Base-by-base conservation (phyloP, 2,888 invertebrate species). In the Pomacea canaliculata region DNA sequence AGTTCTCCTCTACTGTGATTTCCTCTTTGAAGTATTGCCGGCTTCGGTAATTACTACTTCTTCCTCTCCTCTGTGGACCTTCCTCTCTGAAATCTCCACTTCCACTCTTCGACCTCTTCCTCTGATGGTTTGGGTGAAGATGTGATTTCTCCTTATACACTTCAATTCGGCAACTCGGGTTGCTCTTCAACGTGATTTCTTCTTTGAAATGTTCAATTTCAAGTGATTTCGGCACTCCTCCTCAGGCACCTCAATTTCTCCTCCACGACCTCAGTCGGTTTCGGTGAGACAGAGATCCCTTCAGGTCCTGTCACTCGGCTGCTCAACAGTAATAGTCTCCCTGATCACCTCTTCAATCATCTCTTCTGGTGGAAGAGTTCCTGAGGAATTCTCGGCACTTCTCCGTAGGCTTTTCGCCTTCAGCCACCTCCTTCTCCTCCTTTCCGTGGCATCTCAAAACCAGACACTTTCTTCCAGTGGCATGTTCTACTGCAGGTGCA, bases 221-320 rank as follows among this genome's bases (percentile, higher is more conserved):
- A n/a, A 18, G 73, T 60, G 49, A 78, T 76, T 73, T 79, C 79
- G 78, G 60, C 49, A 73, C 46, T 76, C 72, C 18, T 76, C 75
- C 62, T 71, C 70, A 37, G 46, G 49, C 16, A 67, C 72, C 19
- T 70, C 76, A 18, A 70, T 27, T 23, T 37, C 70, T n/a, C 71
- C 67, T 67, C 59, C 56, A 59, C 68, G 18, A 69, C 46, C 69
- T 76, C 73, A 51, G n/a, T 66, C 68, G 49, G 37, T 77, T 77
- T 18, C 23, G 66, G 23, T 59, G 18, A n/a, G 27, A n/a, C n/a
- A 70, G 48, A n/a, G 59, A 62, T 71, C 72, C 71, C 60, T 51
- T 70, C 70, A 10, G 70, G 59, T 56, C 65, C 67, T 37, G 48
- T 65, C 68, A n/a, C 48, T 72, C 71, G n/a, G 76, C n/a, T n/a